A percentile compares a stretch with the other conserved stretches of the same genome.
Evolutionary conservation across 2,888 invertebrate genomes (phyloP).

Genomic region (Trichopria drosophilae): DNA sequence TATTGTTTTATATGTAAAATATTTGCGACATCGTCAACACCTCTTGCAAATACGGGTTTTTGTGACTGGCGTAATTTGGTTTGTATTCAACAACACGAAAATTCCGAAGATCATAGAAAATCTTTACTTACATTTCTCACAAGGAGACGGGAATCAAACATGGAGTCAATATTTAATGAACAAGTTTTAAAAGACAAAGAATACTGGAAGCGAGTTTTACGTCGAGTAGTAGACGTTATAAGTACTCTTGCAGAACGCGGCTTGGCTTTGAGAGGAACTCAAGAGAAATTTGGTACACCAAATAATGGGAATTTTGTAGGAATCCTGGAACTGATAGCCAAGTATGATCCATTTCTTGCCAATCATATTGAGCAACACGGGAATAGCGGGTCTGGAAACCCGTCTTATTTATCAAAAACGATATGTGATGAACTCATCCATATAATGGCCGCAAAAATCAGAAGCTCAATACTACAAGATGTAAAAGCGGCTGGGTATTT

Average conservation of each 20-base stretch:
- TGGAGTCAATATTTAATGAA: too few relatives aligned
- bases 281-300: slow-evolving; percentile 11
- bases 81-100: slow-evolving; percentile 20
- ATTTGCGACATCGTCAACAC: slow-evolving; percentile 10
- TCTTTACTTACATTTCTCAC: slow-evolving; percentile 14
- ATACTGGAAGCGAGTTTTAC: slow-evolving; percentile 5
- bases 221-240: slow-evolving; percentile 9
- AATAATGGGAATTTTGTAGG: too few relatives aligned
- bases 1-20: slow-evolving; percentile 31
- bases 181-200: slow-evolving; percentile 2
- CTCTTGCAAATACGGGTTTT: slow-evolving; percentile 20
- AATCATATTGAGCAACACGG: slow-evolving; percentile 36
- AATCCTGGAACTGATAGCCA: slow-evolving; percentile 33
- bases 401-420: slow-evolving; percentile 34
- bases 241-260: slow-evolving; percentile 26
- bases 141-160: slow-evolving; percentile 6
- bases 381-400: slow-evolving; percentile 32
- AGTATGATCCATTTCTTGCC: slow-evolving; percentile 39
- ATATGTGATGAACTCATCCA: slow-evolving; percentile 15
- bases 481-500: slow-evolving; percentile 26
- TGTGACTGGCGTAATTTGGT: slow-evolving; percentile 25
- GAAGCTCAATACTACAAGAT: slow-evolving; percentile 30
- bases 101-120: slow-evolving; percentile 11
- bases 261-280: slow-evolving; percentile 17
- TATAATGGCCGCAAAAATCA: too few relatives aligned